Conservation (phyloP, 1,140 invertebrate species). For the Nylanderia fulva region DNA sequence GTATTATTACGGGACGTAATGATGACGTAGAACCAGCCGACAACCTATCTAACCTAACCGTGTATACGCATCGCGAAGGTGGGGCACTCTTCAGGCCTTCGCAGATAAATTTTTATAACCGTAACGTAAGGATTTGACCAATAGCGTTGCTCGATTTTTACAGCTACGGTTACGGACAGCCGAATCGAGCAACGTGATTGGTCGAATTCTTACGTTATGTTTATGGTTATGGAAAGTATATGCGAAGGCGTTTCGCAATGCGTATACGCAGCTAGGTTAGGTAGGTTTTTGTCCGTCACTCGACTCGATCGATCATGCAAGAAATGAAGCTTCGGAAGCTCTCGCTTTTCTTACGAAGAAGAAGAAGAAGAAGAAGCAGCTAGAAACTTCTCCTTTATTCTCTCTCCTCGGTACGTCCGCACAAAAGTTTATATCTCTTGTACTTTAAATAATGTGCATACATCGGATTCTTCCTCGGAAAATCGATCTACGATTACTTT, state of each 20-base stretch:
- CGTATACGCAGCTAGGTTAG: too few species aligned
- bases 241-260: too few species aligned
- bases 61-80: conserved; percentile 40
- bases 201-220: too few species aligned
- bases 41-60: conserved; percentile 22
- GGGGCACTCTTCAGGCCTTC: not conserved
- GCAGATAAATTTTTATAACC: too few species aligned
- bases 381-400: conserved; percentile 65
- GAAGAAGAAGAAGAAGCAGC: too few species aligned
- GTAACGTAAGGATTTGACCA: too few species aligned
- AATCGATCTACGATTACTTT: not conserved
- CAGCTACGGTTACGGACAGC: too few species aligned
- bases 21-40: conserved; percentile 39
- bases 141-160: too few species aligned
- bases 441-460: not conserved
- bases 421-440: not conserved
- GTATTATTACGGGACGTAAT: conserved; percentile 69
- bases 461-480: not conserved
- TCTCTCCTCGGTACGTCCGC: not conserved
- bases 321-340: conserved; percentile 35
- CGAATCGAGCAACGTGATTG: too few species aligned
- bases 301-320: conserved; percentile 61
- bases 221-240: too few species aligned
- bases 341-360: conserved; percentile 57
- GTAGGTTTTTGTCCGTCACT: conserved; percentile 35